A percentile compares a stretch with the other conserved stretches of the same genome.
phyloP scores from a whole-genome alignment of 2,113 vertebrate genomes.

The Chauna torquata region DNA sequence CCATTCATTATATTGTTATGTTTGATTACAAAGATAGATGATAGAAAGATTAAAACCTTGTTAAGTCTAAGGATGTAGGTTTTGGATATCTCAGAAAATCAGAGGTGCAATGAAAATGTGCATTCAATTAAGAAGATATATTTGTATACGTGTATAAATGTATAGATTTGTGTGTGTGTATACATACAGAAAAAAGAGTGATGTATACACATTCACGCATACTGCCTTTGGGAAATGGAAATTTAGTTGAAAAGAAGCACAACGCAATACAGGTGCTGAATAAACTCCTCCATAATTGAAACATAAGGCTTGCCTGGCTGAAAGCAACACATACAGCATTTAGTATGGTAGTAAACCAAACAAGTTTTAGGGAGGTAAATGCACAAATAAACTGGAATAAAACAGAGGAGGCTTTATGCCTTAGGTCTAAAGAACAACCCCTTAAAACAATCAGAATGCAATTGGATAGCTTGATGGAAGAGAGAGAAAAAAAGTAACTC shows the following conservation, averaged over 20 bases:
- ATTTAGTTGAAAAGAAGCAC: constrained; percentile 56
- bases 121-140: background rate
- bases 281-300: constrained; percentile 70
- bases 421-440: constrained; percentile 34
- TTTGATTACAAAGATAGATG: background rate
- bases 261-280: constrained; percentile 57
- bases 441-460: constrained; percentile 47
- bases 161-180: background rate
- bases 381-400: constrained; percentile 44
- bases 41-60: constrained; percentile 34
- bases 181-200: background rate
- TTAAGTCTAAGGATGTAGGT: background rate
- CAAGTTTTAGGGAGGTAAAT: constrained; percentile 56
- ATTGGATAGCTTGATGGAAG: constrained; percentile 15
- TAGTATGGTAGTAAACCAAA: constrained; percentile 61
- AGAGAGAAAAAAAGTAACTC: background rate
- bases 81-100: constrained; percentile 2
- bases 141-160: background rate
- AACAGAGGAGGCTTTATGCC: constrained; percentile 11
- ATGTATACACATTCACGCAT: background rate
- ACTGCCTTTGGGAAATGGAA: constrained; percentile 71
- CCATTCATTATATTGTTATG: constrained; percentile 16
- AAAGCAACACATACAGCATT: constrained; percentile 62
- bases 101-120: background rate
- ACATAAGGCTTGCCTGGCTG: constrained; percentile 56